Evolutionary conservation across 2,797 vertebrate species (phyloP), one percentile per base, ranked within the genome.

Genomic region (Pantherophis alleghaniensis): DNA sequence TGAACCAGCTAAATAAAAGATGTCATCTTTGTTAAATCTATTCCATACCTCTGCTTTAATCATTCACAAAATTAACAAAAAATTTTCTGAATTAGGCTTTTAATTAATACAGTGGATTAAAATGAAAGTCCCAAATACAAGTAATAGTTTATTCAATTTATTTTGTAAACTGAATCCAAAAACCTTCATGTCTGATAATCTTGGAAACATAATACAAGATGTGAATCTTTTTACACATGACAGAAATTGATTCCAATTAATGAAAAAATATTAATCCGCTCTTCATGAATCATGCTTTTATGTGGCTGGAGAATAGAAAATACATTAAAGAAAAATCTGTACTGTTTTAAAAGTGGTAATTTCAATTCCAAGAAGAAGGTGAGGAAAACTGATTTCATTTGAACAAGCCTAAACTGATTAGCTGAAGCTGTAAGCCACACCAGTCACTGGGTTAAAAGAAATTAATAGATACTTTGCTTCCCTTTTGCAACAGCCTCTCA

Each of bases 331-430:
- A 86, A 87, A 94, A 86, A 88, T 69, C 32, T 18, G 55, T 55
- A 47, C 57, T 92, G 2, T 51, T 2, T 59, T 28, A 66, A 16
- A 16, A 59, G 22, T 66, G 32, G 9, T 9, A 28, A 42, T 37
- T 42, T 51, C 4, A 5, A n/a, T 63, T 69, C 79, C 37, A 89
- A 86, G 66, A 24, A 66, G 12, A 59, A 56, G 90, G 37, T 74
- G 0, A 0, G 87, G 91, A 91, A 92, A 61, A 69, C 91, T 20
- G 83, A 60, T 83, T 0, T 0, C 0, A 0, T 86, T 12, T 90
- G 61, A 60, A 1, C 57, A 89, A 18, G 61, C 90, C 69, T 87
- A 42, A 28, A 53, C 66, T 51, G 90, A 42, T 90, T 18, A 37
- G 13, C n/a, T 47, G 24, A 57, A 56, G 37, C 42, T 89, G 59